phyloP scores from a whole-genome alignment of 2,797 vertebrate species.

The Sebastolobus altivelis region DNA sequence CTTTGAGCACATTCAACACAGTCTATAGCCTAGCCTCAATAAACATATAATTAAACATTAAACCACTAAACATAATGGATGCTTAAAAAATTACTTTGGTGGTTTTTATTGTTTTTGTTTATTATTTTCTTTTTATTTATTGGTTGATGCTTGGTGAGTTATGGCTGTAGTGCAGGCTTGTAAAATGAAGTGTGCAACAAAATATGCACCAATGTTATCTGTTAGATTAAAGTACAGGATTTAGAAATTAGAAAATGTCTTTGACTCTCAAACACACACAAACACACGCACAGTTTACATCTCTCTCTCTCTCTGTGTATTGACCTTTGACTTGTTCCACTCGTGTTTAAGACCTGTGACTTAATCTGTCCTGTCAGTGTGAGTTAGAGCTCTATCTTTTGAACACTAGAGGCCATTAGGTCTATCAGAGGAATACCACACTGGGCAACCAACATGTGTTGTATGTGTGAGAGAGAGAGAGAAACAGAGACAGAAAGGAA shows the following conservation, averaged over 20 bases:
- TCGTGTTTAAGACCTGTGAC: slow-evolving; percentile 55
- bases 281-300: slow-evolving; percentile 12
- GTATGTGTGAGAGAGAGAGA: slow-evolving; percentile 1
- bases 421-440: slow-evolving; percentile 44
- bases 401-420: slow-evolving; percentile 48
- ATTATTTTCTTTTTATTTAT: too few species aligned
- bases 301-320: slow-evolving; percentile 33
- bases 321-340: slow-evolving; percentile 64
- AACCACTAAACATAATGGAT: not conserved
- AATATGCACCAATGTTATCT: not conserved
- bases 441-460: not conserved
- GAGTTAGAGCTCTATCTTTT: slow-evolving; percentile 46
- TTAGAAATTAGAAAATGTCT: not conserved
- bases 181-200: not conserved
- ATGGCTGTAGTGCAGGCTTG: not conserved
- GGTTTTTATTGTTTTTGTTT: not conserved
- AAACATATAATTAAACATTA: too few species aligned
- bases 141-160: not conserved
- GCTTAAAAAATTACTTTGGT: not conserved
- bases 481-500: slow-evolving; percentile 24
- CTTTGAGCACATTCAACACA: not conserved
- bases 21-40: not conserved
- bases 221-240: not conserved
- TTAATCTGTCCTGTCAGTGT: slow-evolving; percentile 62
- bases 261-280: not conserved